Evolutionary conservation across 64 coral and sea anemone species (phyloP), one percentile per base, ranked within the genome.

Genomic region (Acropora yongei): DNA sequence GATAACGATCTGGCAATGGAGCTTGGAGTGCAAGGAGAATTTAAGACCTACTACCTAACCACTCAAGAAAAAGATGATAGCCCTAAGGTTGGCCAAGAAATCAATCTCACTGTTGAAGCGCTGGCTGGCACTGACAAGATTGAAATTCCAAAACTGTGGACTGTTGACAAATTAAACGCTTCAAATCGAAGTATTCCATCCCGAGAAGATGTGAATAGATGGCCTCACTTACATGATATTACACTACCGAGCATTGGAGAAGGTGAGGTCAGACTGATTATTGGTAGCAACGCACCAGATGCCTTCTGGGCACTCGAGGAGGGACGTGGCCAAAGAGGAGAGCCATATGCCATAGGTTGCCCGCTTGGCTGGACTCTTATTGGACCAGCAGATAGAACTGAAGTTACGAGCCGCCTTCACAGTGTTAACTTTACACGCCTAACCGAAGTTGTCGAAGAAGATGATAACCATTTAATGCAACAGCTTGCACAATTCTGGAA

Each of bases 271-370:
- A 11, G 80, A 30, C 14, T 95, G 40, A 80, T 95, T 19, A 95
- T 91, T 47, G 93, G 93, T 20, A 78, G 68, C 68, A 78, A 95
- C 44, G 75, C 78, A 1, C 89, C 93, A 39, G 93, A 95, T 65
- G 93, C 88, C 10, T 87, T 83, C 77, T 95, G 93, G 88, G 93
- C 91, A 88, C 53, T n/a, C n/a, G n/a, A n/a, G n/a, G n/a, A n/a
- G n/a, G n/a, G n/a, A n/a, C 30, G 30, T 30, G 30, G 30, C 30
- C 49, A 77, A 4, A 51, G 13, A 49, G 78, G 83, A 58, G 81
- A 95, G 44, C 93, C 93, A 17, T 91, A 90, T 46, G 88, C 93
- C 41, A 76, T 95, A 4, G 57, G 83, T 16, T 65, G 80, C 1
- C 78, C 68, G 3, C 47, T 86, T 39, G 72, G 81, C 11, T 86